Base-by-base conservation (phyloP, 2,888 invertebrate genomes). In the Lobophora halterata region DNA sequence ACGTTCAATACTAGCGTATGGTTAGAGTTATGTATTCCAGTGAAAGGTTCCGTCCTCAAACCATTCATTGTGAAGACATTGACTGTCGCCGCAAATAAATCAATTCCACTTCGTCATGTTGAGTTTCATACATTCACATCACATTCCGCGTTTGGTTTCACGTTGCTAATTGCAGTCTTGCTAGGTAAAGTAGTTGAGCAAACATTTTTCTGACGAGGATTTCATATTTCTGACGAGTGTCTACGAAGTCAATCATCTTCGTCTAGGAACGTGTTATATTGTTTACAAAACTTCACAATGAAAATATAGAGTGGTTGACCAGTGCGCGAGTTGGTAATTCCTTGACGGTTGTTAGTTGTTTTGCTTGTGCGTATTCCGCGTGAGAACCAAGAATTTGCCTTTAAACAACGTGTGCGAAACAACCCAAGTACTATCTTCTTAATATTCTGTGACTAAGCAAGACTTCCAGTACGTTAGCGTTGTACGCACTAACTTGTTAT, bases 341-440 rank as follows among this genome's bases (percentile, higher is more conserved):
- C 48, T 42, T 49, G 58, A 69, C 61, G 63, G 66, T 39, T 46
- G 40, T 52, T 76, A 61, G 67, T 43, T 49, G 46, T 50, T 77
- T 65, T 63, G 65, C 70, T 74, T 73, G 70, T 60, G 58, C 58
- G 60, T 64, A 64, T 69, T 70, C 68, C 62, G 69, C 67, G 73
- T 78, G 78, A 73, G 81, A 82, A 79, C 71, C 72, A 74, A 72
- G 80, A 79, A 78, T 72, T 70, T 55, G 64, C 66, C 62, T 63
- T 62, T 55, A 54, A 51, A 60, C 58, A 56, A 66, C 41, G 46
- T 46, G 46, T 40, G 46, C 34, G 33, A 34, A 37, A n/a, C n/a
- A n/a, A n/a, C n/a, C 29, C 28, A 14, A 29, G 6, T 56, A 58
- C 68, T 59, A 43, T 58, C 57, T 54, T 54, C 40, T 45, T 57